These are phyloP conservation scores for Antheraea assamensis DNA, from an alignment of 2,888 invertebrate species.

Conservation along the genomic window DNA sequence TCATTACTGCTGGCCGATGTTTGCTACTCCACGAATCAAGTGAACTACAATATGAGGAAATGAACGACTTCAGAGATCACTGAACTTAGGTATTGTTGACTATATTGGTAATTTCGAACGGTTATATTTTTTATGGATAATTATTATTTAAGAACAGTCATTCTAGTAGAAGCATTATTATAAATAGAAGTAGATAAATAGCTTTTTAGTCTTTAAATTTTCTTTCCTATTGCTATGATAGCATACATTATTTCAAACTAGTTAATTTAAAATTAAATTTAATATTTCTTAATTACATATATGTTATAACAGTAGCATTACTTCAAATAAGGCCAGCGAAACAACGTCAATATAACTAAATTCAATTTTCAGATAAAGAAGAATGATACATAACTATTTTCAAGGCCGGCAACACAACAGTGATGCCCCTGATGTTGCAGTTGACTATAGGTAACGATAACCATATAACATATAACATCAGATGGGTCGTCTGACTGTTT, in stretches of 20 bases:
- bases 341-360: background rate
- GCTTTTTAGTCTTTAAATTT: too few relatives aligned
- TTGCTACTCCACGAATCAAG: constrained; percentile 64
- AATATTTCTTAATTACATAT: too few relatives aligned
- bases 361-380: background rate
- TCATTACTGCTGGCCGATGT: constrained; percentile 62
- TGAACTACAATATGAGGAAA: constrained; percentile 58
- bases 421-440: too few relatives aligned
- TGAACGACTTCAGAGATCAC: constrained; percentile 62
- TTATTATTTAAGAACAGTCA: background rate
- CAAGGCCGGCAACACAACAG: too few relatives aligned
- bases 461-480: too few relatives aligned
- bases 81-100: constrained; percentile 25
- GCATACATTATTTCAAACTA: too few relatives aligned
- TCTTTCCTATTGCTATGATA: too few relatives aligned
- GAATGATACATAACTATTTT: background rate
- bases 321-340: too few relatives aligned
- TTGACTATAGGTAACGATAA: too few relatives aligned
- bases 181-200: background rate
- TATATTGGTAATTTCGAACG: constrained; percentile 18
- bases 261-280: too few relatives aligned
- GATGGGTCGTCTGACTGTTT: too few relatives aligned
- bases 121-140: background rate
- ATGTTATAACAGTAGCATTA: too few relatives aligned
- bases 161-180: background rate